These are phyloP conservation scores for Ceratotherium simum DNA, from an alignment of 2,113 vertebrate genomes.

Conservation along the genomic window DNA sequence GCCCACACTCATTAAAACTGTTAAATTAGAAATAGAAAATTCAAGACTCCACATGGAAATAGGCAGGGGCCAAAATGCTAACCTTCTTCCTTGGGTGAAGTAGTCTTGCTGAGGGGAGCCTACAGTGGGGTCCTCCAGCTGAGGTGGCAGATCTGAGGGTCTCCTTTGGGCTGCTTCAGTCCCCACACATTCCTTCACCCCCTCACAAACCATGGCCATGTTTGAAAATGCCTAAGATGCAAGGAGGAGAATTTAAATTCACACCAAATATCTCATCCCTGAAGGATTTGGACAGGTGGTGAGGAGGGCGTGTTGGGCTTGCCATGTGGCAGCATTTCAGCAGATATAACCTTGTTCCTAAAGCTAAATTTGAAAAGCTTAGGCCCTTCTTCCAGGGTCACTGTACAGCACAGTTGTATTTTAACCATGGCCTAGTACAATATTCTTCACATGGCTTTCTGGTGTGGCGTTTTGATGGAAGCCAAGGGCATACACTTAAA, in stretches of 20 bases:
- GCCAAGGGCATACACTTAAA: not conserved
- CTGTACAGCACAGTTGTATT: not conserved
- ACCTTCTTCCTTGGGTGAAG: not conserved
- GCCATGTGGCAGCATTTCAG: not conserved
- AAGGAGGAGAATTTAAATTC: conserved; percentile 42
- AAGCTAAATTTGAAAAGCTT: not conserved
- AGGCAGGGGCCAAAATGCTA: not conserved
- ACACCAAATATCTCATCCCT: not conserved
- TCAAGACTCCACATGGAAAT: not conserved
- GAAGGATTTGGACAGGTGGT: not conserved
- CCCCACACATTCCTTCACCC: not conserved
- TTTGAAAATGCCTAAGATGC: conserved; percentile 23
- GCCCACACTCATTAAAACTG: conserved; percentile 1
- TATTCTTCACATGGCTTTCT: not conserved
- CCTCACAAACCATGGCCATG: not conserved
- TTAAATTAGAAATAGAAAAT: conserved; percentile 12
- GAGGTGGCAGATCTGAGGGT: not conserved
- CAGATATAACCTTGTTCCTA: not conserved
- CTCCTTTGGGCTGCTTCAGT: not conserved
- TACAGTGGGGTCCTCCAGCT: not conserved
- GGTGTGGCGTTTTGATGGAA: conserved; percentile 15
- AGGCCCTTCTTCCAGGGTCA: not conserved
- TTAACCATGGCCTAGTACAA: not conserved
- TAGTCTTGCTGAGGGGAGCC: not conserved
- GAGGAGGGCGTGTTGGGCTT: not conserved